Base-by-base conservation (phyloP, 92 coral and sea anemone species). In the Heliopora coerulea region DNA sequence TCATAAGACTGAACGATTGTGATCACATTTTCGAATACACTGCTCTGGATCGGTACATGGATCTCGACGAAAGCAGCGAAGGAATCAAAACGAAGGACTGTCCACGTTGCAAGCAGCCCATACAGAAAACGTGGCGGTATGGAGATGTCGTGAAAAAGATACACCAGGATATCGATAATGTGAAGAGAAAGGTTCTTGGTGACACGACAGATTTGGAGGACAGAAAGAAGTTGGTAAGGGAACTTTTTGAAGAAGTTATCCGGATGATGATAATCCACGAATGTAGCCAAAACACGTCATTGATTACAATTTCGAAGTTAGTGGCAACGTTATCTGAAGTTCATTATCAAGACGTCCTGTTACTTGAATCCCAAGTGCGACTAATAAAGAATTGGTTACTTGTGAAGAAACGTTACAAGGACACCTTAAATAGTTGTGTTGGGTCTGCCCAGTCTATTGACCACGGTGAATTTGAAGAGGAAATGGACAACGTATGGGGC, bases 61-160 rank as follows among this genome's bases (percentile, higher is more conserved):
- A 80, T 15, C 17, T 23, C 8, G 19, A 28, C 20, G 56, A 65
- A 20, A 73, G 37, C 8, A n/a, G 48, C 3, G 54, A 72, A 19
- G 68, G 68, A 56, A 79, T 88, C 31, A 67, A 86, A 72, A 54
- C 80, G 56, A 88, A 91, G 83, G 27, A 79, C 17, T 91, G 97
- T 80, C 97, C 97, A 14, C 76, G 78, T 5, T 91, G 97, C 52
- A 86, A 23, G n/a, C 66, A 78, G 23, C 86, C 96, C 21, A 78
- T 91, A 15, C 82, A 81, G 21, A 78, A 33, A 68, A 84, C 91
- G 46, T 63, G 69, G 73, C 89, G 97, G 18, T 91, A 91, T 50
- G 88, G 87, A 12, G 82, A 84, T n/a, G 72, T 86, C 33, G 79
- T 86, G 60, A 91, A 89, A 17, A 78, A 80, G 44, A 81, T 62